These are phyloP conservation scores for Atrichornis clamosus DNA, from an alignment of 2,113 vertebrate genomes.

Conservation along the genomic window DNA sequence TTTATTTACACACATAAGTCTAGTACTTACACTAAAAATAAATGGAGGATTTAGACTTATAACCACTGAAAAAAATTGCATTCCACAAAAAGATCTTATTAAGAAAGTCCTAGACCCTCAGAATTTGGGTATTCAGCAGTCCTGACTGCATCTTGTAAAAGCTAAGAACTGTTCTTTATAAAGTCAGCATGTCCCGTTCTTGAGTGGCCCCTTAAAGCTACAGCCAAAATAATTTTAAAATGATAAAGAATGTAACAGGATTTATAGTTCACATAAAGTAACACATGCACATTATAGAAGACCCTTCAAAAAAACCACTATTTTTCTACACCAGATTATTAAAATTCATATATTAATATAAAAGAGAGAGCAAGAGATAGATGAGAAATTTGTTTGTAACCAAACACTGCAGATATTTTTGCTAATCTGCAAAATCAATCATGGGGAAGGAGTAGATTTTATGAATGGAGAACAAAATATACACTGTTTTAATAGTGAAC, in stretches of 20 bases:
- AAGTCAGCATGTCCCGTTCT: neutral
- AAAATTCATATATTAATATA: neutral
- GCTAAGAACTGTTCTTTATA: neutral
- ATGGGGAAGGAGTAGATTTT: neutral
- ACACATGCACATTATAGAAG: neutral
- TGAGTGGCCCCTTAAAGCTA: neutral
- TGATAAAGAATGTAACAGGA: neutral
- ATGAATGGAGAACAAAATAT: constrained; percentile 51
- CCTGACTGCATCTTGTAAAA: neutral
- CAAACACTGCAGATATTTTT: neutral
- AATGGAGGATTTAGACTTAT: constrained; percentile 7
- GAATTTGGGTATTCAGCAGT: neutral
- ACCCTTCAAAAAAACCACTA: neutral
- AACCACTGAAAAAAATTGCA: neutral
- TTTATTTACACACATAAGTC: neutral
- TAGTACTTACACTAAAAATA: constrained; percentile 14
- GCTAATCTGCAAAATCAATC: constrained; percentile 17
- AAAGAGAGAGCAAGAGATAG: neutral
- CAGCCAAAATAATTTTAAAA: neutral
- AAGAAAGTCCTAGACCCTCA: neutral
- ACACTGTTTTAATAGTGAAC: neutral
- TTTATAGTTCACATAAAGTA: neutral
- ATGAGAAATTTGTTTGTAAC: neutral
- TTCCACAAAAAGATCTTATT: neutral
- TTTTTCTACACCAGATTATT: neutral